Conservation (phyloP, 2,888 invertebrate species). For the Bombyx huttoni region DNA sequence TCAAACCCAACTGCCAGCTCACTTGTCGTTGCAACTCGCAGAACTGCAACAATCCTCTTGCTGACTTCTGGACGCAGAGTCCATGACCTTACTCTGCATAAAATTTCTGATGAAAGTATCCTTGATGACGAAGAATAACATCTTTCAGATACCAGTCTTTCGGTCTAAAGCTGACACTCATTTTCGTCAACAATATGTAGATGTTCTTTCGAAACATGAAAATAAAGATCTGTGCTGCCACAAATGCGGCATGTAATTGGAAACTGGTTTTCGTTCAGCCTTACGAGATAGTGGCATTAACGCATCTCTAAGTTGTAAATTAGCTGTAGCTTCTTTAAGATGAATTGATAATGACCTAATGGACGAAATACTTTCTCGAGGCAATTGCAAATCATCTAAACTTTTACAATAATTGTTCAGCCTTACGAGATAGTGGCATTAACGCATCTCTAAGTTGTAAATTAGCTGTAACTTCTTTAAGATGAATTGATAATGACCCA, state of each 20-base stretch:
- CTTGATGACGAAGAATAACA: not conserved
- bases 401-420: conserved; percentile 10
- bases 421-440: conserved; percentile 10
- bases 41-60: conserved; percentile 3
- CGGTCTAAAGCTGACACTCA: conserved; percentile 9
- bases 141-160: conserved; percentile 4
- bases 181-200: conserved; percentile 10
- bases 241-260: conserved; percentile 8
- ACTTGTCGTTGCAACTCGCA: conserved; percentile 6
- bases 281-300: conserved; percentile 9
- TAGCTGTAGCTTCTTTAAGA: conserved; percentile 12
- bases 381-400: conserved; percentile 9
- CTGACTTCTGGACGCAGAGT: conserved; percentile 6
- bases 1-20: not conserved
- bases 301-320: conserved; percentile 7
- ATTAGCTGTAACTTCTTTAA: conserved; percentile 12
- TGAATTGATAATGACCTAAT: conserved; percentile 8
- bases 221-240: conserved; percentile 3
- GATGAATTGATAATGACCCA: conserved; percentile 8
- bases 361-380: conserved; percentile 9
- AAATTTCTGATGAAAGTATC: not conserved
- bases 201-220: conserved; percentile 3
- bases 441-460: conserved; percentile 7
- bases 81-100: conserved; percentile 6
- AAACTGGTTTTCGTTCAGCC: conserved; percentile 10